Percentiles rank a stretch among this genome's conserved stretches.
phyloP scores from a whole-genome alignment of 1,140 invertebrate species.

The Dinothrombium tinctorium region DNA sequence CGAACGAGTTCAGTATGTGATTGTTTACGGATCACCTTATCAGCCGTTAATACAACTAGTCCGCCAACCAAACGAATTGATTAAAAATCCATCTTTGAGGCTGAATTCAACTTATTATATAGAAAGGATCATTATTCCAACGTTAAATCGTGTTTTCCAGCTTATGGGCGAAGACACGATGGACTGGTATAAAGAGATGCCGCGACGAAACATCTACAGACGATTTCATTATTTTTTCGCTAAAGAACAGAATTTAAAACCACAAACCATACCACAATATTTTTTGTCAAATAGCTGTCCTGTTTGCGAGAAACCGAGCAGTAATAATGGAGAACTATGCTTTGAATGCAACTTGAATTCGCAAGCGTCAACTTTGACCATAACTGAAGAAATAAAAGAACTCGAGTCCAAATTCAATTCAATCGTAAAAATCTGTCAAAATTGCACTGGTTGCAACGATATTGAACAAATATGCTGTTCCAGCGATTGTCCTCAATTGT shows the following conservation, averaged over 20 bases:
- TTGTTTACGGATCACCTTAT: slow-evolving; percentile 63
- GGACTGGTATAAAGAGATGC: slow-evolving; percentile 37
- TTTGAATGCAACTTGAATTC: neutral
- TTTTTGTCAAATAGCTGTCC: slow-evolving; percentile 4
- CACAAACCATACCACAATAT: slow-evolving; percentile 4
- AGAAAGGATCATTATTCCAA: slow-evolving; percentile 65
- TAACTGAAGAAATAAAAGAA: neutral
- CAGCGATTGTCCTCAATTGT: slow-evolving; percentile 51
- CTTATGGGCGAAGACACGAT: slow-evolving; percentile 57
- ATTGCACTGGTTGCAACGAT: slow-evolving; percentile 35
- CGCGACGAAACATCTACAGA: slow-evolving; percentile 12
- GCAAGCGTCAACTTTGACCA: neutral
- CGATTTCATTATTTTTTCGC: slow-evolving; percentile 4
- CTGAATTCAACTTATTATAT: slow-evolving; percentile 79
- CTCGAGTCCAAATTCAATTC: neutral
- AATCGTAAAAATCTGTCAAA: slow-evolving; percentile 38
- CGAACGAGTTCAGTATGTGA: slow-evolving; percentile 72
- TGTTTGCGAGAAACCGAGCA: slow-evolving; percentile 1
- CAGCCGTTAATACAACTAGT: slow-evolving; percentile 62
- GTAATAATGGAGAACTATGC: neutral
- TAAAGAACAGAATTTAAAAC: neutral
- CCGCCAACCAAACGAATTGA: slow-evolving; percentile 43
- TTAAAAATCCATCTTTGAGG: slow-evolving; percentile 37
- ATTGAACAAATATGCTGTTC: slow-evolving; percentile 35
- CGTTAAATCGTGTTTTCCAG: slow-evolving; percentile 40